phyloP scores from a whole-genome alignment of 2,888 invertebrate genomes.

The Augiades crinisus region DNA sequence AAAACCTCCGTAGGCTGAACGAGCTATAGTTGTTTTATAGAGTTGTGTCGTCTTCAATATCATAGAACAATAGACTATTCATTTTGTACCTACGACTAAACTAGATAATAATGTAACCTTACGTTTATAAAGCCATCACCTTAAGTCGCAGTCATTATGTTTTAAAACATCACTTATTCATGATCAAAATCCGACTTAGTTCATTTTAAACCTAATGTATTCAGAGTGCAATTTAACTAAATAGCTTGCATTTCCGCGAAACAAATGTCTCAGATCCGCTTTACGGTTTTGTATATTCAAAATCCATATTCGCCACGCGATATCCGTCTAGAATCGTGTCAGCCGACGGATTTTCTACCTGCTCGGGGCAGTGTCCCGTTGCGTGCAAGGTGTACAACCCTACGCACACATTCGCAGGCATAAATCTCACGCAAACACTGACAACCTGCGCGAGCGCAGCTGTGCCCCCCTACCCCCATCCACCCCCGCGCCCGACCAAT shows the following conservation, averaged over 20 bases:
- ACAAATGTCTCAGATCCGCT: conserved; percentile 30
- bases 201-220: background rate
- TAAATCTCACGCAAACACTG: conserved; percentile 30
- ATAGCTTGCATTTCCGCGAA: conserved; percentile 31
- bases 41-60: background rate
- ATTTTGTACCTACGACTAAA: no score
- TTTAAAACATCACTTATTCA: background rate
- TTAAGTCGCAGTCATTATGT: conserved; percentile 3
- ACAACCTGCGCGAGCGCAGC: conserved; percentile 48
- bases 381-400: conserved; percentile 71
- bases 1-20: background rate
- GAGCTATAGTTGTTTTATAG: background rate
- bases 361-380: conserved; percentile 70
- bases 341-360: conserved; percentile 67
- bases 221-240: conserved; percentile 21
- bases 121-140: conserved; percentile 9
- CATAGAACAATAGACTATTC: conserved; percentile 12
- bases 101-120: conserved; percentile 1
- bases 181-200: background rate
- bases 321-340: conserved; percentile 68
- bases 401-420: conserved; percentile 38
- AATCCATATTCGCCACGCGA: conserved; percentile 65
- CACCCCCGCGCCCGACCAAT: conserved; percentile 45
- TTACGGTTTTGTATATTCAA: conserved; percentile 30
- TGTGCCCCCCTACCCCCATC: conserved; percentile 44